Conservation (phyloP, 2,888 invertebrate species). For the Acleris holmiana region DNA sequence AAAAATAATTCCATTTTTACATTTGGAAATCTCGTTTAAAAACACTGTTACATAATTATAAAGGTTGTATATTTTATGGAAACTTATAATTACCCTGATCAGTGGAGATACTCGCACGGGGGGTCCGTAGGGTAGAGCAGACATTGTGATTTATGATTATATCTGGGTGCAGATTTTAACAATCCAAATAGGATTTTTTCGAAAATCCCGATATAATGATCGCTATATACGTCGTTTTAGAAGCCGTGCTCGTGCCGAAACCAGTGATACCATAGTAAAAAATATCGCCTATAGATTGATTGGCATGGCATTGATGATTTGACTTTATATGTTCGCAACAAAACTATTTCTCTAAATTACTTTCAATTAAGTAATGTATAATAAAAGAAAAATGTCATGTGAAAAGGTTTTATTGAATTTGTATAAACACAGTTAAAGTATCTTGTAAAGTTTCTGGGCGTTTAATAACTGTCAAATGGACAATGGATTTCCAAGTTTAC, state of each 20-base stretch:
- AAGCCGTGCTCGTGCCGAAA: slow-evolving; percentile 1
- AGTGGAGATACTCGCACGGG: slow-evolving; percentile 92
- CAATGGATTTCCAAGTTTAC: background rate
- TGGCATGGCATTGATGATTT: too few relatives aligned
- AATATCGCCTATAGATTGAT: background rate
- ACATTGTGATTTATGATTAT: slow-evolving; percentile 58
- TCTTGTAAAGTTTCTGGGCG: slow-evolving; percentile 6
- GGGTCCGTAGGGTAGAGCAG: slow-evolving; percentile 81
- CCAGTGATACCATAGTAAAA: slow-evolving; percentile 28
- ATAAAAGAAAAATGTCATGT: too few relatives aligned
- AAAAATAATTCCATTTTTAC: slow-evolving; percentile 38
- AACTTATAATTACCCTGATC: slow-evolving; percentile 86
- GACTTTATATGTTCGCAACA: background rate
- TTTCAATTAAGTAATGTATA: too few relatives aligned
- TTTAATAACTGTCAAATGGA: background rate
- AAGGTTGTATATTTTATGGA: slow-evolving; percentile 27
- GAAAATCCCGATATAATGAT: slow-evolving; percentile 51
- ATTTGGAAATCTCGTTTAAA: slow-evolving; percentile 48
- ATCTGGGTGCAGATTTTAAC: slow-evolving; percentile 43
- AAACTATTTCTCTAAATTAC: background rate
- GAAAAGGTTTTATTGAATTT: too few relatives aligned
- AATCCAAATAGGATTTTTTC: slow-evolving; percentile 62
- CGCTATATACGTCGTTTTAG: slow-evolving; percentile 26
- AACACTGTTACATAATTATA: slow-evolving; percentile 67
- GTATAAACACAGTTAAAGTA: background rate